phyloP scores from a whole-genome alignment of 2,113 vertebrate species.

The Neolamprologus tretocephalus region DNA sequence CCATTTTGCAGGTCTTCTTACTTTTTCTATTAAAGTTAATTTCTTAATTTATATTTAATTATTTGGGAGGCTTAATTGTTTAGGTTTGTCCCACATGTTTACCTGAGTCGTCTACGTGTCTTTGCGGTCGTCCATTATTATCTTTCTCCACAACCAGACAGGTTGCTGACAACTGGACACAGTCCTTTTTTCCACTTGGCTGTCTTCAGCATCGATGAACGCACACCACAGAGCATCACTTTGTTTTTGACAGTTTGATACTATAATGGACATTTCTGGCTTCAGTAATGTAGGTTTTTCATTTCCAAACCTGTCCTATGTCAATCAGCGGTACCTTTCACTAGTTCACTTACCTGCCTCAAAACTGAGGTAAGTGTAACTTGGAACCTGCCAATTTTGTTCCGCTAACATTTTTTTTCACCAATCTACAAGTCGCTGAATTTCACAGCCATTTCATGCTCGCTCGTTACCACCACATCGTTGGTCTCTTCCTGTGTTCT shows the following conservation, averaged over 20 bases:
- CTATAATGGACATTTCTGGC: background rate
- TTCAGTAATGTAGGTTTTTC: background rate
- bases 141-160: background rate
- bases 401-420: rapidly evolving
- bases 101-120: rapidly evolving
- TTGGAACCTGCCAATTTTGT: background rate
- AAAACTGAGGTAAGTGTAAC: rapidly evolving
- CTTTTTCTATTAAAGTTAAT: background rate
- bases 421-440: background rate
- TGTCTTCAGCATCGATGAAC: background rate
- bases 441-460: background rate
- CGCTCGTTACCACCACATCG: rapidly evolving
- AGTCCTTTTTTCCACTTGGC: background rate
- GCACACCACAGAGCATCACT: background rate
- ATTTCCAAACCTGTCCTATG: background rate
- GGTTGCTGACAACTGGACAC: background rate
- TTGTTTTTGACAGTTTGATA: background rate
- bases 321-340: background rate
- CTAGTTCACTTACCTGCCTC: background rate
- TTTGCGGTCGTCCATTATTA: background rate
- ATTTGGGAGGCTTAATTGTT: background rate
- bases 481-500: background rate
- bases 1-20: background rate
- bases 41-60: background rate
- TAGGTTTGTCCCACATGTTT: background rate